These are phyloP conservation scores for Rhizoglyphus robini DNA, from an alignment of 1,140 invertebrate genomes.

Conservation along the genomic window DNA sequence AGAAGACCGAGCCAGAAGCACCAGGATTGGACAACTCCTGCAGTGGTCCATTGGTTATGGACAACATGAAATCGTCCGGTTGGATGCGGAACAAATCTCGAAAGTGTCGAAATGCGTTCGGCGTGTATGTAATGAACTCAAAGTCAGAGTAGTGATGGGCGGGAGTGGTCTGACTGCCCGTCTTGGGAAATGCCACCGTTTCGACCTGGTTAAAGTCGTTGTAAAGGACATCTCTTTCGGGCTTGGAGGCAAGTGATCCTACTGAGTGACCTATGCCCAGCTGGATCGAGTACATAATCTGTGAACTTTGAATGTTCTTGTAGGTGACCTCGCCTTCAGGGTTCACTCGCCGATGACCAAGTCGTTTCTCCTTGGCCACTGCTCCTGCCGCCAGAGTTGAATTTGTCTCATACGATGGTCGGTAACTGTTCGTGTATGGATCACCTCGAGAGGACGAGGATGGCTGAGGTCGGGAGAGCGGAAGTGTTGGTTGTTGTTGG, in stretches of 20 bases:
- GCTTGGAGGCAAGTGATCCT: conserved; percentile 11
- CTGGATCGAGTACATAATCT: conserved; percentile 14
- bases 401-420: not conserved
- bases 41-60: conserved; percentile 80
- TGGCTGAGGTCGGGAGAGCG: not conserved
- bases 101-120: conserved; percentile 97
- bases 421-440: not conserved
- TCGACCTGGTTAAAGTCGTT: conserved; percentile 16
- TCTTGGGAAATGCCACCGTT: conserved; percentile 9
- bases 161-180: conserved; percentile 27
- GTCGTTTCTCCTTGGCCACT: not conserved
- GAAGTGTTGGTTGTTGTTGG: not conserved
- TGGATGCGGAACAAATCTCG: conserved; percentile 94
- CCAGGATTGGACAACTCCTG: conserved; percentile 92
- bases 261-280: conserved; percentile 10
- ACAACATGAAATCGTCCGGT: conserved; percentile 95
- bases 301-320: conserved; percentile 31
- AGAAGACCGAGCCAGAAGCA: conserved; percentile 96
- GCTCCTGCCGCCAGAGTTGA: not conserved
- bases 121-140: conserved; percentile 88
- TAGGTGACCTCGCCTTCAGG: conserved; percentile 34
- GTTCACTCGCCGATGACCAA: conserved; percentile 34
- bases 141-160: conserved; percentile 43
- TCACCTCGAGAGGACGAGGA: not conserved
- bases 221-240: conserved; percentile 16